Percentiles rank a stretch among this genome's conserved stretches.
Conservation (phyloP, 2,113 vertebrate species). For the Mohoua ochrocephala region DNA sequence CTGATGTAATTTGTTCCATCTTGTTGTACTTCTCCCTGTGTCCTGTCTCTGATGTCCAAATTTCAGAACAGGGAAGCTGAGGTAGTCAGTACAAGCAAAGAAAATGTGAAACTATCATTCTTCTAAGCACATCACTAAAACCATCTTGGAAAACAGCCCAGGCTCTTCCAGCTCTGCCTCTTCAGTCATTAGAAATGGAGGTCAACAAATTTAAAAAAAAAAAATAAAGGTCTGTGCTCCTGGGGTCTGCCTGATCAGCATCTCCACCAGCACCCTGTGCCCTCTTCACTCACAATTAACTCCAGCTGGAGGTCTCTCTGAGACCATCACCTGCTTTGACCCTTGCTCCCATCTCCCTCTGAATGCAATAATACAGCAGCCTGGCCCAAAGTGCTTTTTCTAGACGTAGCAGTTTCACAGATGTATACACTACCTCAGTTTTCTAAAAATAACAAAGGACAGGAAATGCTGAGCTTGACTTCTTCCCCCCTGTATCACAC, state of each 20-base stretch:
- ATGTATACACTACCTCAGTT: neutral
- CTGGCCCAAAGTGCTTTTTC: neutral
- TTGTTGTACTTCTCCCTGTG: neutral
- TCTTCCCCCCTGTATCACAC: neutral
- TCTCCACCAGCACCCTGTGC: neutral
- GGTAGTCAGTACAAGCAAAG: neutral
- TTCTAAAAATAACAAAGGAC: conserved; percentile 11
- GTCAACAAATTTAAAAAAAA: neutral
- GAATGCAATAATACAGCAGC: neutral
- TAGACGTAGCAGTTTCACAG: neutral
- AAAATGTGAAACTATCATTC: neutral
- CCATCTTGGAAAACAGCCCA: neutral
- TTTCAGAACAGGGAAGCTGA: neutral
- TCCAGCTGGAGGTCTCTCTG: neutral
- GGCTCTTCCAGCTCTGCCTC: neutral
- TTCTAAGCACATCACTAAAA: neutral
- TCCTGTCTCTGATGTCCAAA: neutral
- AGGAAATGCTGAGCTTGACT: conserved; percentile 1
- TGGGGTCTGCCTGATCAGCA: neutral
- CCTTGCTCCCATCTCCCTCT: neutral
- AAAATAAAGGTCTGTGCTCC: neutral
- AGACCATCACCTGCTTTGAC: neutral
- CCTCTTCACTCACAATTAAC: neutral
- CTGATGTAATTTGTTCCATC: neutral
- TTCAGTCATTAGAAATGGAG: neutral